phyloP scores from a whole-genome alignment of 2,888 invertebrate genomes.

The Macropis europaea region DNA sequence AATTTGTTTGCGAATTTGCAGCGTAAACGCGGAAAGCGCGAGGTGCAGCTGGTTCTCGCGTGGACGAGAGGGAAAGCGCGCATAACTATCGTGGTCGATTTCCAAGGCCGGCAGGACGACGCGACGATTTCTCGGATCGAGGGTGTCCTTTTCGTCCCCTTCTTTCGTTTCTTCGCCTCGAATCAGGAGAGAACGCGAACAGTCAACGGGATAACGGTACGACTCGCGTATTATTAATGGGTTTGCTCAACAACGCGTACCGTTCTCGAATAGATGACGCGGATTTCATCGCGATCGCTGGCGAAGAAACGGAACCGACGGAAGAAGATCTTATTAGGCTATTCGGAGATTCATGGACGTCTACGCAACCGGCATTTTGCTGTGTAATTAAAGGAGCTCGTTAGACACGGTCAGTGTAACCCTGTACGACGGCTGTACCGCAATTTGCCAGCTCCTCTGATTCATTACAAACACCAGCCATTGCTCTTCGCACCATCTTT shows the following conservation, averaged over 20 bases:
- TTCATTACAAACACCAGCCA: neutral
- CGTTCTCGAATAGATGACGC: slow-evolving; percentile 16
- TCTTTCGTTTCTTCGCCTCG: neutral
- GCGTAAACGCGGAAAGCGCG: slow-evolving; percentile 19
- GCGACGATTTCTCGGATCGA: slow-evolving; percentile 16
- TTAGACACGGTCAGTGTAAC: slow-evolving; percentile 30
- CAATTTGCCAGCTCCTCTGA: slow-evolving; percentile 1
- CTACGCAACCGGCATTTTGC: slow-evolving; percentile 9
- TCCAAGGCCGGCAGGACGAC: slow-evolving; percentile 32
- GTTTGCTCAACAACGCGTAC: slow-evolving; percentile 33
- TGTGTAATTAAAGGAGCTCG: slow-evolving; percentile 34
- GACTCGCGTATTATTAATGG: slow-evolving; percentile 31
- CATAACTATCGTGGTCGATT: slow-evolving; percentile 21
- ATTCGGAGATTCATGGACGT: neutral
- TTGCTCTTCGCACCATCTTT: neutral
- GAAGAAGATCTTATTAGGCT: neutral
- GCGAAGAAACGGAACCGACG: neutral
- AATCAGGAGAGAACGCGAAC: neutral
- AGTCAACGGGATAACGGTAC: slow-evolving; percentile 36
- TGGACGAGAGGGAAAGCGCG: slow-evolving; percentile 58
- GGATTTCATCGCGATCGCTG: neutral
- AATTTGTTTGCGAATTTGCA: slow-evolving; percentile 8
- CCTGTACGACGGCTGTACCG: neutral
- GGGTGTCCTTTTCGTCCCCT: neutral
- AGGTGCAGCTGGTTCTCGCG: slow-evolving; percentile 18